Evolutionary conservation across 1,140 invertebrate species (phyloP), one percentile per base, ranked within the genome.

Genomic region (Polypedilum vanderplanki): DNA sequence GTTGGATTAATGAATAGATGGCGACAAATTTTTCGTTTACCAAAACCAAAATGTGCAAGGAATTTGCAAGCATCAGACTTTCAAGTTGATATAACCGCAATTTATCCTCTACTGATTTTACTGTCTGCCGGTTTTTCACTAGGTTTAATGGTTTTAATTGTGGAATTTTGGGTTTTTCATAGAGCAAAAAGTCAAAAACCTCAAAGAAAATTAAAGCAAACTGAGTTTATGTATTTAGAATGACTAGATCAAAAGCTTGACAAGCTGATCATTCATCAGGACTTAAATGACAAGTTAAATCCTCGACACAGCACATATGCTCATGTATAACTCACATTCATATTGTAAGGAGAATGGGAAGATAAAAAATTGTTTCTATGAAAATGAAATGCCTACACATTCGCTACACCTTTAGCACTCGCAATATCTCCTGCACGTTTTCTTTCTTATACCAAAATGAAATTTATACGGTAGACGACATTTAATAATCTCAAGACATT

Each of bases 281-380:
- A n/a, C 46, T 57, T 15, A 57, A 57, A 57, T n/a, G 46, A 57
- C 46, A 57, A 57, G 46, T 57, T 57, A 57, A 57, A 57, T 57
- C 46, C 46, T 57, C 4, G 46, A 33, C 24, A 33, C 24, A 33
- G 5, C 24, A 33, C 24, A 33, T 33, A 33, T 33, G 24, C 24
- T 33, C 24, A 33, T 33, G 24, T 33, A 33, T 33, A 3, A 33
- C 24, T 33, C 24, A 1, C 24, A 33, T 33, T 33, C 24, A 3
- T 33, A 33, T 33, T 5, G 24, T 33, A 33, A 33, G 24, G 24
- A 33, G 24, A 33, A 33, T 33, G 24, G 5, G 24, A 33, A 33
- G 24, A 33, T 33, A 33, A 33, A 33, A 33, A 33, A 33, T 33
- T 33, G 24, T 33, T 33, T 33, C 24, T 33, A 33, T 33, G 24